Evolutionary conservation across 2,888 invertebrate species (phyloP), one percentile per base, ranked within the genome.

Genomic region (Microchrysa polita): DNA sequence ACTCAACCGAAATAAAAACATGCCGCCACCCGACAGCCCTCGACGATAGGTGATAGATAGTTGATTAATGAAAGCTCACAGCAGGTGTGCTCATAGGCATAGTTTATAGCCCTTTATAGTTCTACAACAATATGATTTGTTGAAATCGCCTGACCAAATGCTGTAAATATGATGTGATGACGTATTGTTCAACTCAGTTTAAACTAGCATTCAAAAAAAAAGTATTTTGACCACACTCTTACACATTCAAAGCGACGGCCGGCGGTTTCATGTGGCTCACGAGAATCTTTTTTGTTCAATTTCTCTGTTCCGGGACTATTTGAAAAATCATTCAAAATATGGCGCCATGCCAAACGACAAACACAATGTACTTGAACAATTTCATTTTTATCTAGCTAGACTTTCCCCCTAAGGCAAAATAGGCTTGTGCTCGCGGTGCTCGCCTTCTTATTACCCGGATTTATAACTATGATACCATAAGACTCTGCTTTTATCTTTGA

Each of bases 61-160:
- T n/a, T 65, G 65, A 65, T 65, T 65, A 65, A 65, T 65, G 65
- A 65, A 65, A 65, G 65, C 16, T 65, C 65, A 20, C 65, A 65
- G 65, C 22, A 22, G 27, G 27, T 44, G 44, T 16, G 48, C 34
- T 44, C 22, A 65, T n/a, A 65, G n/a, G n/a, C n/a, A n/a, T n/a
- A n/a, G n/a, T n/a, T 44, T 18, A 48, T 12, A 7, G 27, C 61
- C 61, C 34, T 65, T 65, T 22, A n/a, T n/a, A 14, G 65, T 22
- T 48, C 22, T 9, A 14, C 42, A n/a, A n/a, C n/a, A n/a, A n/a
- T 48, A 65, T 42, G 48, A 48, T 44, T 65, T 16, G 55, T 9
- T 20, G 14, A 22, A 55, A 55, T 18, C 27, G 27, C 27, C 27
- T 34, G 27, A 34, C 27, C 4, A 34, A 7, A 34, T 34, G 27